phyloP scores from a whole-genome alignment of 2,888 invertebrate genomes.

The Eucera pruinosa region DNA sequence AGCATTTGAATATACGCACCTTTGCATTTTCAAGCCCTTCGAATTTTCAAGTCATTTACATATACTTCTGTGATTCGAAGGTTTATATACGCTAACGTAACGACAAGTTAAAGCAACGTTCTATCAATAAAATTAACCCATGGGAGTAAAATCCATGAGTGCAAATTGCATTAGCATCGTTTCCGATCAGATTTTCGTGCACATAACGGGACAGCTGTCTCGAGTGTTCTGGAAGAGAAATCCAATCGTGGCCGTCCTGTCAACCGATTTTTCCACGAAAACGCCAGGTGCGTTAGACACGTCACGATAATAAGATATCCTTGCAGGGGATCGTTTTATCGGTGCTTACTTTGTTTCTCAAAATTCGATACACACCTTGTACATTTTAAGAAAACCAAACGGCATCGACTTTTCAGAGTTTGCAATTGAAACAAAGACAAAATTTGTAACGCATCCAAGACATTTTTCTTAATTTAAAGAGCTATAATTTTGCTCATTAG shows the following conservation, averaged over 20 bases:
- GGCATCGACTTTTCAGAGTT: no score
- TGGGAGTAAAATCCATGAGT: constrained; percentile 10
- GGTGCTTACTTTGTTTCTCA: not conserved
- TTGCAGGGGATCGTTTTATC: not conserved
- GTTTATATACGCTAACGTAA: no score
- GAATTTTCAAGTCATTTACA: no score
- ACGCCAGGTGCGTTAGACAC: constrained; percentile 36
- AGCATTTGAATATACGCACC: no score
- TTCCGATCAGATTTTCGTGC: constrained; percentile 23
- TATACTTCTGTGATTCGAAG: no score
- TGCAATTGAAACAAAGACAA: no score
- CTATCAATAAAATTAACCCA: not conserved
- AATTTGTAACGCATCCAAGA: no score
- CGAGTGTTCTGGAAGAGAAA: constrained; percentile 19
- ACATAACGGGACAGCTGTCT: constrained; percentile 34
- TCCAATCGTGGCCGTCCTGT: constrained; percentile 20
- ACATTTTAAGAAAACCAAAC: not conserved
- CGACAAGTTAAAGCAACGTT: not conserved
- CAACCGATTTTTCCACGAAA: constrained; percentile 8
- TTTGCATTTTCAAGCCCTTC: no score
- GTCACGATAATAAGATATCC: constrained; percentile 39
- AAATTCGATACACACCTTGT: no score
- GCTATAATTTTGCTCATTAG: no score
- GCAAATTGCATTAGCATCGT: constrained; percentile 27
- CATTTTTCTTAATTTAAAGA: no score